These are phyloP conservation scores for Lepidonotus clava DNA, from an alignment of 2,888 invertebrate genomes.

Conservation along the genomic window DNA sequence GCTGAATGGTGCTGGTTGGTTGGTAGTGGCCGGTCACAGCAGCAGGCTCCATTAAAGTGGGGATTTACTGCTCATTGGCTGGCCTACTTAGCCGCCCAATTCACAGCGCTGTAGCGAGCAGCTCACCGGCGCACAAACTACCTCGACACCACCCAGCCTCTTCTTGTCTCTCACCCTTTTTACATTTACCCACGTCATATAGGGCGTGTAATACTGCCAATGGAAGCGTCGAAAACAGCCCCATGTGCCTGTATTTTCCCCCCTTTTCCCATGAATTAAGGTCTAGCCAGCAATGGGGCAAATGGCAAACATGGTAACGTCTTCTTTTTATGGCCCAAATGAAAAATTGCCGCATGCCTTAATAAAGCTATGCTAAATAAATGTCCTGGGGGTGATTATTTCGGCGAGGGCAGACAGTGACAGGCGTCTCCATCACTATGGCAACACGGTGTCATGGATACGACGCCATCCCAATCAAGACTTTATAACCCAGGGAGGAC, in stretches of 20 bases:
- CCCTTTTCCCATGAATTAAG: too few species aligned
- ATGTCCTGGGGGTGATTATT: neutral
- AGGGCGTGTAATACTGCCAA: neutral
- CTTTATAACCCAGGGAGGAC: neutral
- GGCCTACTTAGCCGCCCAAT: neutral
- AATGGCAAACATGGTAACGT: too few species aligned
- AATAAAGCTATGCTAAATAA: slow-evolving; percentile 4
- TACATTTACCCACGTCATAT: neutral
- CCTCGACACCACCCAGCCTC: neutral
- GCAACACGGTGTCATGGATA: neutral
- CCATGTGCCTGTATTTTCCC: too few species aligned
- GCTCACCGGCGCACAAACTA: neutral
- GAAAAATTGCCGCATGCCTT: neutral
- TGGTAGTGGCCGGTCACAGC: neutral
- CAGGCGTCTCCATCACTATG: slow-evolving; percentile 13
- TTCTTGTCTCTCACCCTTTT: neutral
- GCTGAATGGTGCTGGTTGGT: neutral
- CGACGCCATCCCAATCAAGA: neutral
- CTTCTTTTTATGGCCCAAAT: neutral
- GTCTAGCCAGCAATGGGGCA: too few species aligned
- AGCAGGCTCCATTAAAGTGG: neutral
- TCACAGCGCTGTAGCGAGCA: neutral
- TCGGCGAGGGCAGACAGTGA: neutral
- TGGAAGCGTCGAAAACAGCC: neutral
- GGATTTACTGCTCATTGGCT: neutral